Percentiles rank a stretch among this genome's conserved stretches.
Conservation (phyloP, 2,888 invertebrate species). For the Yponomeuta evonymella region DNA sequence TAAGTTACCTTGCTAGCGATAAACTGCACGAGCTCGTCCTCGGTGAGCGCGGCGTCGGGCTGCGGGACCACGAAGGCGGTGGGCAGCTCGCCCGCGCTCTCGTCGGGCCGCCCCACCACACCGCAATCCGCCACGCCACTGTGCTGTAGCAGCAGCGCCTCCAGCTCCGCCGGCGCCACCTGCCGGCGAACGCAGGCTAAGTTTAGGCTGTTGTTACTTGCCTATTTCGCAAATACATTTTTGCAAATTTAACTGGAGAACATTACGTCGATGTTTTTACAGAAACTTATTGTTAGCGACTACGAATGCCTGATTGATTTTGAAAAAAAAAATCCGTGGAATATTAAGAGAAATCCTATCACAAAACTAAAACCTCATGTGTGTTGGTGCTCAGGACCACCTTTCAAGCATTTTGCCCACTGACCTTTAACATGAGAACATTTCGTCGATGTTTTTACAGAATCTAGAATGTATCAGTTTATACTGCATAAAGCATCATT, state of each 20-base stretch:
- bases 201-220: not conserved
- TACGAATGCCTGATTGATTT: too few species aligned
- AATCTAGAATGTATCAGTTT: too few species aligned
- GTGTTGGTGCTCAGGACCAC: too few species aligned
- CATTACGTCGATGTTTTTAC: not conserved
- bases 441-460: not conserved
- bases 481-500: too few species aligned
- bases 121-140: constrained; percentile 84
- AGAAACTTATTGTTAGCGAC: too few species aligned
- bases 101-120: constrained; percentile 86
- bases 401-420: too few species aligned
- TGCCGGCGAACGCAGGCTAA: constrained; percentile 30
- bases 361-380: too few species aligned
- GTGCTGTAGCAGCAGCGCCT: constrained; percentile 84
- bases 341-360: too few species aligned
- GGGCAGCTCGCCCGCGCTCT: constrained; percentile 84
- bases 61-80: constrained; percentile 84
- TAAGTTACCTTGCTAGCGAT: constrained; percentile 57
- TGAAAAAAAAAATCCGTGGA: too few species aligned
- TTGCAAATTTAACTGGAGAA: not conserved
- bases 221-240: too few species aligned
- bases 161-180: constrained; percentile 91
- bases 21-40: constrained; percentile 73
- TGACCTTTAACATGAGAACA: not conserved
- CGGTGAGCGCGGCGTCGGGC: constrained; percentile 62